Base-by-base conservation (phyloP, 1,140 invertebrate species). In the Acyrthosiphon pisum region DNA sequence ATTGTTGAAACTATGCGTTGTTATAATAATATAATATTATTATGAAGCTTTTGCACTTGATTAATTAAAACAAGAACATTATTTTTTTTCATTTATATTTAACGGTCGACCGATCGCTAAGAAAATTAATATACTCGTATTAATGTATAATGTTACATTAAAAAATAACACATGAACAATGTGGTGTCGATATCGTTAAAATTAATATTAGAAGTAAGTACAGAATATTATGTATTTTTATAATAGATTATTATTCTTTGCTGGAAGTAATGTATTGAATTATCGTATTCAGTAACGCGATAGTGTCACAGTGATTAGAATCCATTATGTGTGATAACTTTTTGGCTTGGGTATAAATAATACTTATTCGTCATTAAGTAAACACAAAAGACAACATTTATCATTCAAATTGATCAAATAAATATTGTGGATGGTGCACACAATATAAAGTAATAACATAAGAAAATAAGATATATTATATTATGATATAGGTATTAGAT, bases 351-450 rank as follows among this genome's bases (percentile, higher is more conserved):
- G 20, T 89, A 35, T 37, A 89, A 37, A 89, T 53, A 89, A 20
- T 89, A 89, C 50, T 89, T 89, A 89, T 89, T 88, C 35, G 48
- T 53, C 87, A 89, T 89, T 50, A 53, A 89, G 20, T 48, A 89
- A 89, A 22, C 87, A 89, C 26, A 89, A 89, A 50, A 53, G 48
- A 53, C 48, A 37, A 37, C 87, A 89, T 89, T 35, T 26, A 53
- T 89, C n/a, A 89, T 23, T 46, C n/a, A 89, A 53, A 53, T 35
- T 89, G 87, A 53, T 53, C 20, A 37, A 89, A 53, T 89, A 53
- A 53, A 89, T 89, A 9, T 53, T 37, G 50, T 53, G 87, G n/a
- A 53, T 23, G 18, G 22, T 89, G 35, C 23, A 22, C 87, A 22
- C 46, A 76, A 20, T n/a, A 76, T 76, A 53, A 89, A 35, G 50